Base-by-base conservation (phyloP, 2,113 vertebrate species). In the Beaufortia kweichowensis region DNA sequence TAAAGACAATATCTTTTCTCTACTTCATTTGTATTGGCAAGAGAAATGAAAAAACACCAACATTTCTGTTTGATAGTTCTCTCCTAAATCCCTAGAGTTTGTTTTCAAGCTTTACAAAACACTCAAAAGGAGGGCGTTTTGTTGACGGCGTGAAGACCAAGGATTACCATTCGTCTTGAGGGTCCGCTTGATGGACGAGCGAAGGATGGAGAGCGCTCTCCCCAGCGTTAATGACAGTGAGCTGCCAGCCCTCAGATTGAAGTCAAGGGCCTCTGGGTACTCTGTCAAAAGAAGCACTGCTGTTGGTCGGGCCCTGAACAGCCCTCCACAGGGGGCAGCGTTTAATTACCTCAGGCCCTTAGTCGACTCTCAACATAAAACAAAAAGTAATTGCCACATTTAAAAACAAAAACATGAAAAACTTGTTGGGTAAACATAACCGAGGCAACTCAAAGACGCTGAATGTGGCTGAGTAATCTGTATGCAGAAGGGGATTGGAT, bases 201-300 rank as follows among this genome's bases (percentile, higher is more conserved):
- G 64, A 75, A 62, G 59, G 64, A 62, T 72, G 66, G 59, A 76
- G 79, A 83, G 71, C 26, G 24, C 61, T 65, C 70, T 71, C 39
- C 77, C 75, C 71, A 70, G 77, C 69, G 70, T 72, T 29, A 75
- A 84, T 72, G 71, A 81, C 63, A 76, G 61, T 65, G 76, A 66
- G 68, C 64, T 59, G 79, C 35, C 76, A 71, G 78, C 69, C 72
- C 63, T 81, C 59, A 78, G 77, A 76, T 48, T 66, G 23, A 67
- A 78, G 77, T 81, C 73, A 75, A 84, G 78, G 68, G 73, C 67
- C 82, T 77, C 65, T 73, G 64, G 81, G 79, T 62, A 33, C 56
- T 26, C 57, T 26, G 69, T 65, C 53, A 39, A 74, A 63, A 63
- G 61, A 59, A 79, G 63, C 39, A 29, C 56, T 26, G 59, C 56